Evolutionary conservation across 2,797 vertebrate species (phyloP), one percentile per base, ranked within the genome.

Genomic region (Chaenodraco wilsoni): DNA sequence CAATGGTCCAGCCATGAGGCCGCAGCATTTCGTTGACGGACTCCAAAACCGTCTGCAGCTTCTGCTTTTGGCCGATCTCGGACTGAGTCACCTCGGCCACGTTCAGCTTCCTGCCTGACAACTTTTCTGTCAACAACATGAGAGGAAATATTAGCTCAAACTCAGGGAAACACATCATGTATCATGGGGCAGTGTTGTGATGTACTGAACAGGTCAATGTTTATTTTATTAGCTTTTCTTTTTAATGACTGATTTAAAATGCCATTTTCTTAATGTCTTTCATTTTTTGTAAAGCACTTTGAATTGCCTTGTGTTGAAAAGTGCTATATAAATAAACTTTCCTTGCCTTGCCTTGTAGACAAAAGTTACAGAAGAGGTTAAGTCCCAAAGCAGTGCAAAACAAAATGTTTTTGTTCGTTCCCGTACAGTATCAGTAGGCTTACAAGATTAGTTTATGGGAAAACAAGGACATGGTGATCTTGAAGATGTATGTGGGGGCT

Each of bases 41-140:
- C 81, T 98, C 97, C 89, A 99, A 84, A 12, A 99, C 97, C 0
- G 96, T 99, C 91, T 97, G 97, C 49, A 99, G 89, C 92, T 99
- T 99, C 89, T 98, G 98, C 50, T 97, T 99, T 91, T 99, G 98
- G 15, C 96, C 98, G 1, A 97, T 96, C 87, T 99, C 97, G 0
- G 98, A 99, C 69, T 99, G 98, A 0, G 98, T 99, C 87, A 99
- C 98, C 91, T 99, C 98, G 0, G 98, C 98, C 80, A 99, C 97
- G 0, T 98, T 98, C 90, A 99, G 94, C 86, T 97, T 99, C 72
- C 92, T 91, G 71, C 94, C 93, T 0, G 95, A 96, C 83, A 99
- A 49, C 60, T 98, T 98, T 68, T 99, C 98, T 99, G 88, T 52
- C 12, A 13, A 13, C 31, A 16, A 37, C 12, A 70, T 16, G 14